Base-by-base conservation (phyloP, 2,113 vertebrate genomes). In the Chloebia gouldiae region DNA sequence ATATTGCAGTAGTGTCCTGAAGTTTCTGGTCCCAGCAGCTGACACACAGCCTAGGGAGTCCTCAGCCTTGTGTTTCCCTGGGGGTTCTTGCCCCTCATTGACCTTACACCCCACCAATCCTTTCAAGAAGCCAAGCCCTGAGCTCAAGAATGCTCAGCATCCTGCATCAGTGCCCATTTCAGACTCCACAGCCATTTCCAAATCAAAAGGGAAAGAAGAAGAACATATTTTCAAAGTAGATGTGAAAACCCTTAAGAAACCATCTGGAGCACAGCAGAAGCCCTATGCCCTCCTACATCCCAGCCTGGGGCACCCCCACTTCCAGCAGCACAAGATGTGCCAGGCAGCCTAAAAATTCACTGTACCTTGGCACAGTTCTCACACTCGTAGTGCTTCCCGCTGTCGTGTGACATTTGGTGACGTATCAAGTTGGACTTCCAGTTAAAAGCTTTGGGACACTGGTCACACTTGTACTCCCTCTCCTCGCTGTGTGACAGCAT, bases 381-480 rank as follows among this genome's bases (percentile, higher is more conserved):
- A 97, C 98, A 98, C 97, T 98, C 98, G 23, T 98, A 98, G 97
- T 98, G 98, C 97, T 98, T 98, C 93, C 98, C 98, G 7, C 98
- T 98, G 96, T 98, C 98, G 19, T 98, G 98, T 0, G 98, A 98
- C 98, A 98, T 98, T 92, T 98, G 98, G 92, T 98, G 98, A 79
- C 98, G 98, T 96, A 98, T 98, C 96, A 98, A 97, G 91, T 98
- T 98, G 91, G 98, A 98, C 90, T 98, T 98, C 98, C 98, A 98
- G 97, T 98, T 98, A 95, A 98, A 98, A 27, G 98, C 98, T 92
- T 98, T 98, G 92, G 98, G 98, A 84, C 98, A 98, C 96, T 99
- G 99, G 97, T 99, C 98, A 75, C 99, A 99, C 97, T 99, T 99
- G 91, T 99, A 99, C 96, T 99, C 99, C 95, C 98, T 97, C 96